Percentiles rank a stretch among this genome's conserved stretches.
phyloP scores from a whole-genome alignment of 2,888 invertebrate species.

The Tuberolachnus salignus region DNA sequence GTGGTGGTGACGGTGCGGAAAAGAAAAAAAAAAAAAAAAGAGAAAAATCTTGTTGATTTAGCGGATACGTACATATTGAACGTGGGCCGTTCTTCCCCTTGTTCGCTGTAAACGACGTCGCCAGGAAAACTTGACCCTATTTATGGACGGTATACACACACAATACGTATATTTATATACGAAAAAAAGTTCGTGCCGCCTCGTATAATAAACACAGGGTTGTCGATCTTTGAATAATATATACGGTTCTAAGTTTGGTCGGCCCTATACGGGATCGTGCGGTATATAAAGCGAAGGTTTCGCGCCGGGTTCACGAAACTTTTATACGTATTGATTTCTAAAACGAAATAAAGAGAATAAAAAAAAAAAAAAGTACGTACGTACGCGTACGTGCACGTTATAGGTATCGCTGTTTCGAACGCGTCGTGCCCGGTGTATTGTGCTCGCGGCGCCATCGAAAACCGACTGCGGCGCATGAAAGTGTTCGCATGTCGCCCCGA shows the following conservation, averaged over 20 bases:
- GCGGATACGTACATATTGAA: background rate
- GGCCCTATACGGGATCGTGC: background rate
- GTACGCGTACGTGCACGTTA: too few species aligned
- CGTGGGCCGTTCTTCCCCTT: background rate
- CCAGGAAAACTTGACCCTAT: slow-evolving; percentile 35
- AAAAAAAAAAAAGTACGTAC: background rate
- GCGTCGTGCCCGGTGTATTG: too few species aligned
- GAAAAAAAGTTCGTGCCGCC: slow-evolving; percentile 21
- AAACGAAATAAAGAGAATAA: background rate
- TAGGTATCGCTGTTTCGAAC: background rate
- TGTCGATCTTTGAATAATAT: slow-evolving; percentile 50
- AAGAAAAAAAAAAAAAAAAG: background rate
- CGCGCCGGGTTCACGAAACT: background rate
- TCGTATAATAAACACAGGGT: slow-evolving; percentile 21
- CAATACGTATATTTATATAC: too few species aligned
- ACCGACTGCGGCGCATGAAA: too few species aligned
- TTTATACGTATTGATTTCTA: slow-evolving; percentile 33
- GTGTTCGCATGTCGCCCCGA: too few species aligned
- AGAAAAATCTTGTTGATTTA: slow-evolving; percentile 34
- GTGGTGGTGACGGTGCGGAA: too few species aligned
- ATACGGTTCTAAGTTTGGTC: slow-evolving; percentile 15
- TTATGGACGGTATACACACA: slow-evolving; percentile 28
- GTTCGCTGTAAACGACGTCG: slow-evolving; percentile 18
- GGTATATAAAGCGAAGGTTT: background rate
- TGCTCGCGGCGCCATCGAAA: too few species aligned